Percentiles rank a stretch among this genome's conserved stretches.
Conservation (phyloP, 2,797 vertebrate species). For the Craterocephalus amniculus region DNA sequence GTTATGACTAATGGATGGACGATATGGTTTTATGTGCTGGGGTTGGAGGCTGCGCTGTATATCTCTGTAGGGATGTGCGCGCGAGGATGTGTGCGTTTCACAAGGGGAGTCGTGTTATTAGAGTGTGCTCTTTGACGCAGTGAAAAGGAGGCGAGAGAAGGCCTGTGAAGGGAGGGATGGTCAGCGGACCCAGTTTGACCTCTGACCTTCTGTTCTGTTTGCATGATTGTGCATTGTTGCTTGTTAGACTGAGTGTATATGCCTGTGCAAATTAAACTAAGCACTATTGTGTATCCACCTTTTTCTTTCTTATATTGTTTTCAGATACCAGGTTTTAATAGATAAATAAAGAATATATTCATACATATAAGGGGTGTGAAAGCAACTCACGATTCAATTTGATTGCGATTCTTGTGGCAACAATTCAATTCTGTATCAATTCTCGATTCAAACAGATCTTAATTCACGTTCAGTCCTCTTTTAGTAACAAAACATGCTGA, state of each 20-base stretch:
- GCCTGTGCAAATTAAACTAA: slow-evolving; percentile 51
- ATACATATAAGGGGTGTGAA: too few species aligned
- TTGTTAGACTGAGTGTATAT: slow-evolving; percentile 24
- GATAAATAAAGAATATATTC: slow-evolving; percentile 25
- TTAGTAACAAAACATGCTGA: too few species aligned
- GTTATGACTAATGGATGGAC: slow-evolving; percentile 68
- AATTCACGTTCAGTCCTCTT: too few species aligned
- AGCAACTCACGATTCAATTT: too few species aligned
- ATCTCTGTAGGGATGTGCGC: slow-evolving; percentile 38
- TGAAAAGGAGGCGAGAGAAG: slow-evolving; percentile 69
- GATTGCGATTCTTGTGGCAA: too few species aligned
- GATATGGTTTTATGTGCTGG: slow-evolving; percentile 61
- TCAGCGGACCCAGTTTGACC: slow-evolving; percentile 77
- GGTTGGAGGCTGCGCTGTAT: slow-evolving; percentile 60
- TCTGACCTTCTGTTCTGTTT: slow-evolving; percentile 78
- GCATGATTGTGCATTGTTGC: slow-evolving; percentile 44
- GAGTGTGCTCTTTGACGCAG: slow-evolving; percentile 70
- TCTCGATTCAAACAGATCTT: too few species aligned
- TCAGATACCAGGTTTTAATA: slow-evolving; percentile 39
- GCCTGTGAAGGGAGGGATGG: slow-evolving; percentile 71
- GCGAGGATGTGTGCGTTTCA: slow-evolving; percentile 46
- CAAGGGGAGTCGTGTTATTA: slow-evolving; percentile 71
- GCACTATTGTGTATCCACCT: slow-evolving; percentile 60
- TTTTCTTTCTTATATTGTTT: too few species aligned
- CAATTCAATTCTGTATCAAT: too few species aligned